These are phyloP conservation scores for Tachuris rubrigastra DNA, from an alignment of 2,113 vertebrate species.

Conservation along the genomic window DNA sequence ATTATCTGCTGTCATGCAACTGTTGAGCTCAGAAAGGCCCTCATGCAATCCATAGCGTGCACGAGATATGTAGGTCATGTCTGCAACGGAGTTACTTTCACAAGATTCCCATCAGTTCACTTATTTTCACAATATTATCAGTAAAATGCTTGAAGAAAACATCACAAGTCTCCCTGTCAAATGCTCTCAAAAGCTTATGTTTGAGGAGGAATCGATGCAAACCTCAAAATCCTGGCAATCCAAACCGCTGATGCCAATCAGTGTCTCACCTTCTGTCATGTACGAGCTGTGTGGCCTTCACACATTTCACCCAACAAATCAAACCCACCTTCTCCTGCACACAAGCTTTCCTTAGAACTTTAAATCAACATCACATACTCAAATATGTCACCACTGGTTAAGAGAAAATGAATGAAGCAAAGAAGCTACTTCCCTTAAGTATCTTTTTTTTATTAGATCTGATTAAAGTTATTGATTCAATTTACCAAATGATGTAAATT, in stretches of 20 bases:
- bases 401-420: background rate
- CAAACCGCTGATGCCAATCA: background rate
- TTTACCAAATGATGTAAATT: background rate
- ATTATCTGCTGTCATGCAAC: slow-evolving; percentile 72
- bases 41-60: background rate
- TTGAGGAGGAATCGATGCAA: background rate
- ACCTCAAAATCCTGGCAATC: background rate
- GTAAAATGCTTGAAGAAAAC: background rate
- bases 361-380: background rate
- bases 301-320: background rate
- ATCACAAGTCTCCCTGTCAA: background rate
- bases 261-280: background rate
- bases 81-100: background rate
- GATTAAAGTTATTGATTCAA: slow-evolving; percentile 23
- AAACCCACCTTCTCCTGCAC: background rate
- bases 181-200: background rate
- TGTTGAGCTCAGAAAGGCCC: slow-evolving; percentile 48
- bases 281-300: background rate
- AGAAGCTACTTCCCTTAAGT: background rate
- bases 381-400: background rate
- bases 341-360: background rate
- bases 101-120: background rate
- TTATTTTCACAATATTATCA: background rate
- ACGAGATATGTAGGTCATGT: slow-evolving; percentile 4
- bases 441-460: background rate